Evolutionary conservation across 92 coral and sea anemone genomes (phyloP).

Genomic region (Porites evermanni): DNA sequence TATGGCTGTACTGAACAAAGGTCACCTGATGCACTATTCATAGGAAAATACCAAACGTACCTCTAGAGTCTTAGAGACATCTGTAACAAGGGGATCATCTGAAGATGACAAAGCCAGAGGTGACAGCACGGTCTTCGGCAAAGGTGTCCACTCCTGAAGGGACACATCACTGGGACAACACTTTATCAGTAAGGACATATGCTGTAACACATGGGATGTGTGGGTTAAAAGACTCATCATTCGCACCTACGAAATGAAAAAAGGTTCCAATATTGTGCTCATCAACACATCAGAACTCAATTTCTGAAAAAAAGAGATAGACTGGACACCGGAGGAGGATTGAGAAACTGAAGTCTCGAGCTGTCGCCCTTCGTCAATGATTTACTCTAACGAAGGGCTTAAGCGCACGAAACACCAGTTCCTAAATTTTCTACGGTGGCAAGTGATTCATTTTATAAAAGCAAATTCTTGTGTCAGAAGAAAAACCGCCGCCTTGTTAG

Average conservation of each 20-base stretch:
- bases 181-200: slow-evolving; percentile 48
- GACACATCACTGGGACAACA: slow-evolving; percentile 69
- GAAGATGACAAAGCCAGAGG: slow-evolving; percentile 46
- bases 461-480: no score
- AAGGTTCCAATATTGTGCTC: background rate
- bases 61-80: slow-evolving; percentile 32
- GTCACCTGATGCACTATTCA: no score
- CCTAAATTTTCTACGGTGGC: no score
- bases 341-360: no score
- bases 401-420: no score
- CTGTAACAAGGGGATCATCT: slow-evolving; percentile 21
- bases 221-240: slow-evolving; percentile 58
- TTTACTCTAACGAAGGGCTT: no score
- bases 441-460: no score
- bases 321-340: no score
- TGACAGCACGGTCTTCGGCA: slow-evolving; percentile 64
- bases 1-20: no score
- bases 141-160: slow-evolving; percentile 61
- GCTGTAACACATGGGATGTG: slow-evolving; percentile 48
- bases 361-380: no score
- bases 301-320: no score
- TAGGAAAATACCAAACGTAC: slow-evolving; percentile 21
- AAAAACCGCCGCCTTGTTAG: no score
- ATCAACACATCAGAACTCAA: background rate
- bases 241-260: slow-evolving; percentile 13